Conservation (phyloP, 1,140 invertebrate genomes). For the Holotrichia oblita region DNA sequence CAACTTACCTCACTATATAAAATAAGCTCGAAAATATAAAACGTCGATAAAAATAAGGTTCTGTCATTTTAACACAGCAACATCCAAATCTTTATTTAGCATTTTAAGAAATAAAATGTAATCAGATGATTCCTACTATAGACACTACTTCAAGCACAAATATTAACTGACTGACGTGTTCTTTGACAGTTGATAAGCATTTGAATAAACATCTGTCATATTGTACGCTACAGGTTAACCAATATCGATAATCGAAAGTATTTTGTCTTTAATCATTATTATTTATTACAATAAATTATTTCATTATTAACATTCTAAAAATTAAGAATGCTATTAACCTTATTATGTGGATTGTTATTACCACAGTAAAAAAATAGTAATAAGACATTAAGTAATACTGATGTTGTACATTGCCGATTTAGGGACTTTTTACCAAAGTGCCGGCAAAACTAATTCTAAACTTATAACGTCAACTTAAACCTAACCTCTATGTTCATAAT, state of each 20-base stretch:
- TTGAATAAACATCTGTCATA: conserved; percentile 33
- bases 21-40: conserved; percentile 41
- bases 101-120: conserved; percentile 23
- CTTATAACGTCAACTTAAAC: too few relatives aligned
- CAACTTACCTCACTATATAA: conserved; percentile 47
- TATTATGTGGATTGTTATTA: too few relatives aligned
- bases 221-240: background rate
- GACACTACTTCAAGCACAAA: conserved; percentile 13
- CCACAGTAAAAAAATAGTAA: too few relatives aligned
- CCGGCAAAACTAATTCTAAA: too few relatives aligned
- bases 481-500: too few relatives aligned
- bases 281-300: too few relatives aligned
- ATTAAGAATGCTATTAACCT: too few relatives aligned
- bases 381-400: too few relatives aligned
- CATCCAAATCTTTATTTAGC: conserved; percentile 39
- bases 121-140: background rate
- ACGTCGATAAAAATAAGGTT: conserved; percentile 44
- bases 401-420: too few relatives aligned
- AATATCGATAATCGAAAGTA: background rate
- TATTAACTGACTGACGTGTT: conserved; percentile 51
- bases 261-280: too few relatives aligned
- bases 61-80: conserved; percentile 45
- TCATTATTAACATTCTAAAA: too few relatives aligned
- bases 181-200: conserved; percentile 45
- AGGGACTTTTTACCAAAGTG: too few relatives aligned